These are phyloP conservation scores for Sorex fumeus DNA, from an alignment of 2,113 vertebrate species.

Conservation along the genomic window DNA sequence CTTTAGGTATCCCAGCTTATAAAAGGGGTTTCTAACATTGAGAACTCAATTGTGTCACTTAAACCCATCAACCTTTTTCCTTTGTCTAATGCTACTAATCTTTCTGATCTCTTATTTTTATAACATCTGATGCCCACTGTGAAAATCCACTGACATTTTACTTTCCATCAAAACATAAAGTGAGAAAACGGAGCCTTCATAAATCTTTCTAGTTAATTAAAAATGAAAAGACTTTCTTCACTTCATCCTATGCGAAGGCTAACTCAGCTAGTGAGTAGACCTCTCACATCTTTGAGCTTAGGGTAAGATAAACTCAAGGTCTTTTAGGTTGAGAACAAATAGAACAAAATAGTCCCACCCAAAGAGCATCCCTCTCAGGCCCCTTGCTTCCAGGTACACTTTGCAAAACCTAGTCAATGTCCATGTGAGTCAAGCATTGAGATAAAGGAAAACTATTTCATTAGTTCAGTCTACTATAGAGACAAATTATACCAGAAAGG, in stretches of 20 bases:
- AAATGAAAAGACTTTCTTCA: slow-evolving; percentile 14
- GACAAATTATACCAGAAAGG: slow-evolving; percentile 5
- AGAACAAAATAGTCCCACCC: neutral
- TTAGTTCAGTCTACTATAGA: neutral
- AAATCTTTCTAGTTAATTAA: slow-evolving; percentile 55
- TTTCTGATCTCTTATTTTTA: slow-evolving; percentile 55
- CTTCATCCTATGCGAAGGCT: neutral
- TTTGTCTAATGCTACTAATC: slow-evolving; percentile 66
- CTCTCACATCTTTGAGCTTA: neutral
- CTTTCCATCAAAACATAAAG: slow-evolving; percentile 24
- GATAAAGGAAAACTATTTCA: slow-evolving; percentile 22
- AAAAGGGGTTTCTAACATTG: slow-evolving; percentile 70
- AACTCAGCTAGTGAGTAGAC: neutral
- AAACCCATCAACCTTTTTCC: slow-evolving; percentile 66
- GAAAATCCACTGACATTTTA: slow-evolving; percentile 35
- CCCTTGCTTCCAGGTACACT: neutral
- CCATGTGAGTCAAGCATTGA: neutral
- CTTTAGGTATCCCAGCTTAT: slow-evolving; percentile 72
- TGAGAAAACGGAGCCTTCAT: slow-evolving; percentile 35
- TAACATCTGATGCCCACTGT: slow-evolving; percentile 50
- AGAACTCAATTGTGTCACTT: slow-evolving; percentile 77
- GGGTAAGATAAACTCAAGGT: neutral
- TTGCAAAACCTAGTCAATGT: neutral
- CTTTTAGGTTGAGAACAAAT: neutral
- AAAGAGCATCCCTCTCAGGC: neutral